Base-by-base conservation (phyloP, 2,797 vertebrate genomes). In the Anabacerthia variegaticeps region DNA sequence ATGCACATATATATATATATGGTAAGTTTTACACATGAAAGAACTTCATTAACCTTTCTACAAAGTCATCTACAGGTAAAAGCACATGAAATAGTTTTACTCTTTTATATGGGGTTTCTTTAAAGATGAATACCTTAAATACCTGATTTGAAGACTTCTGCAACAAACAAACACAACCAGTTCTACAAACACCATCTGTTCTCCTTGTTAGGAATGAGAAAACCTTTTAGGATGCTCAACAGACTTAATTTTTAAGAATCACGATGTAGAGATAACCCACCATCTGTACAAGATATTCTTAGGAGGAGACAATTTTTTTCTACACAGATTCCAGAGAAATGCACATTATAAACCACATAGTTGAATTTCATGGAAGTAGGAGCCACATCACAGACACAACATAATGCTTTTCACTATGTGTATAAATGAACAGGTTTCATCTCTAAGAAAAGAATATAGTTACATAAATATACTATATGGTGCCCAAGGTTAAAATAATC, bases 1-100 rank as follows among this genome's bases (percentile, higher is more conserved):
- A 44, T 6, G 62, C 14, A 10, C 15, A 78, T 46, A 34, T 81
- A 75, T 49, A 34, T 41, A 65, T 86, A 89, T 90, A 83, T 94
- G 79, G 56, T 61, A 92, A 73, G 67, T 91, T 90, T 85, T 89
- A 66, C 17, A 62, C 82, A 91, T 30, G 34, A 84, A 86, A 78
- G 39, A 84, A 89, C 58, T 95, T 96, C 30, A 82, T 82, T 94
- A 93, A 49, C 87, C 48, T 26, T 78, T 61, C 81, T 73, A 76
- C 81, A 39, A 76, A 92, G 75, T 89, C 16, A 65, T 30, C 58
- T 32, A 92, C 55, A 85, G 41, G 32, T 77, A 88, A 65, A 49
- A 83, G n/a, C 52, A 67, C 27, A 79, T 69, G 24, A 94, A 86
- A 81, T 9, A 74, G 24, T 80, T 74, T 43, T 67, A 74, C 68